Conservation (phyloP, 2,797 vertebrate genomes). For the Gadopsis marmoratus region DNA sequence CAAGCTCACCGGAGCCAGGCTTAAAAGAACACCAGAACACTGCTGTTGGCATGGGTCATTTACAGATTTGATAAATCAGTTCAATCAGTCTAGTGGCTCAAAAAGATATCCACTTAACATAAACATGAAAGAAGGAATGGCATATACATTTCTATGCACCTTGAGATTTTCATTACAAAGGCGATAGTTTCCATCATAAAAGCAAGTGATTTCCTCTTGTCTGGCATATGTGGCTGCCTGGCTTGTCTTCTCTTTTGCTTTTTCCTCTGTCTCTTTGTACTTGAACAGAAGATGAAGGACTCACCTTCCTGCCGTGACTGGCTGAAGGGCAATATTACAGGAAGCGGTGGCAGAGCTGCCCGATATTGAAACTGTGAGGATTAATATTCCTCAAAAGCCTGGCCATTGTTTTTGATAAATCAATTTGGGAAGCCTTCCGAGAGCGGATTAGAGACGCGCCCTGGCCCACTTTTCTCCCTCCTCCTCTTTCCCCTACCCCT, state of each 20-base stretch:
- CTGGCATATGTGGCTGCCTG: conserved; percentile 37
- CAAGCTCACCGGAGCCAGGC: conserved; percentile 38
- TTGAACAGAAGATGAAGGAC: conserved; percentile 80
- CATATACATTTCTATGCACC: conserved; percentile 45
- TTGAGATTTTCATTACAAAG: conserved; percentile 67
- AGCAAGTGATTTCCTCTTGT: conserved; percentile 71
- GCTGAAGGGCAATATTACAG: conserved; percentile 85
- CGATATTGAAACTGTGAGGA: conserved; percentile 84
- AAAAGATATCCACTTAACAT: conserved; percentile 41
- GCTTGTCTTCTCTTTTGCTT: conserved; percentile 50
- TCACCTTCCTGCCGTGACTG: conserved; percentile 79
- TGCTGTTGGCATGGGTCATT: conserved; percentile 60
- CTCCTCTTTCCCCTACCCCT: conserved; percentile 33
- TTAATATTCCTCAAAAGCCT: conserved; percentile 87
- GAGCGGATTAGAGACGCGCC: conserved; percentile 81
- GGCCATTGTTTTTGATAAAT: conserved; percentile 87
- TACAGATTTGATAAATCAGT: conserved; percentile 67
- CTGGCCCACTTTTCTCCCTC: conserved; percentile 72
- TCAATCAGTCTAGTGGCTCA: conserved; percentile 39
- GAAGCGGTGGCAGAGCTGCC: conserved; percentile 73
- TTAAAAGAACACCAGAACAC: conserved; percentile 46
- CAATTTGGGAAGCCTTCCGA: conserved; percentile 86
- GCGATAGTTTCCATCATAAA: conserved; percentile 65
- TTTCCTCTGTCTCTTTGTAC: conserved; percentile 67
- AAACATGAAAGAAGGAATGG: conserved; percentile 53